These are phyloP conservation scores for Sphaerophoria rueppellii DNA, from an alignment of 2,888 invertebrate genomes.

Conservation along the genomic window DNA sequence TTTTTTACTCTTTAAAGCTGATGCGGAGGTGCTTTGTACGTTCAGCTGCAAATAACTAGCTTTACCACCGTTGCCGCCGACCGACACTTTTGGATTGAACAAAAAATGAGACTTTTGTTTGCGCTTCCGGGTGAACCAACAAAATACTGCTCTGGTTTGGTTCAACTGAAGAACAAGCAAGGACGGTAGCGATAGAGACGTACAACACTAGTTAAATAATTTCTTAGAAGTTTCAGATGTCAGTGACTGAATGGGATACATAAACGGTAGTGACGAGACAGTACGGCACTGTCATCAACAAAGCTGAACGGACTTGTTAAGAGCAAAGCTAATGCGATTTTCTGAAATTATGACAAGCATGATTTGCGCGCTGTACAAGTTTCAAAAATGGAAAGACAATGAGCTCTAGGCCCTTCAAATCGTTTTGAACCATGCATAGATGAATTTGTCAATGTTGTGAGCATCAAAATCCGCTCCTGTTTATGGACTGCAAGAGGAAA, in stretches of 20 bases:
- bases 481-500: slow-evolving; percentile 35
- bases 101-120: slow-evolving; percentile 45
- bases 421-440: neutral
- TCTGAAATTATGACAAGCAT: too few species aligned
- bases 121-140: slow-evolving; percentile 67
- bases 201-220: slow-evolving; percentile 43
- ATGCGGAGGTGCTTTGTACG: slow-evolving; percentile 44
- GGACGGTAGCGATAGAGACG: slow-evolving; percentile 9
- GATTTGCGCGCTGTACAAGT: too few species aligned
- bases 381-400: too few species aligned
- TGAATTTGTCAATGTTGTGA: neutral
- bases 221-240: slow-evolving; percentile 56
- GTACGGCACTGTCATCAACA: slow-evolving; percentile 20
- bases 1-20: slow-evolving; percentile 30
- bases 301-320: too few species aligned
- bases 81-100: neutral
- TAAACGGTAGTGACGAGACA: neutral
- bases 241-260: slow-evolving; percentile 46
- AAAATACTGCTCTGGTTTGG: slow-evolving; percentile 51
- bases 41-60: slow-evolving; percentile 35
- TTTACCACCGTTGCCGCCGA: neutral
- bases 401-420: too few species aligned
- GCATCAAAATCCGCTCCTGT: neutral
- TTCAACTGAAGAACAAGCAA: slow-evolving; percentile 28
- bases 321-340: too few species aligned